Evolutionary conservation across 53 echinoderm and acorn worm species (phyloP).

Genomic region (Temnopleurus reevesii): DNA sequence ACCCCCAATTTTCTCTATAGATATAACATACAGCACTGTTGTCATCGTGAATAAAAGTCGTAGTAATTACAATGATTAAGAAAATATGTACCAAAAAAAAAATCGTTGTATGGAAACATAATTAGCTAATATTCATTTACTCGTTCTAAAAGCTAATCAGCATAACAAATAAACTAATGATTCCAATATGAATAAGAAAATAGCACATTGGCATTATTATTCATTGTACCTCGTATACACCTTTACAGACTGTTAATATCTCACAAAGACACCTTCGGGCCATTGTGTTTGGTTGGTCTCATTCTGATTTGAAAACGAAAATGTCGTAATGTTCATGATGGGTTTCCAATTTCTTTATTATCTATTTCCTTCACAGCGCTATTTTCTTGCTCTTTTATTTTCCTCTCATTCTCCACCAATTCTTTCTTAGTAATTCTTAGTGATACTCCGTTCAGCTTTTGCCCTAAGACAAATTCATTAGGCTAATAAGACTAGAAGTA

Average conservation of each 20-base stretch:
- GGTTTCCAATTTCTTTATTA: slow-evolving; percentile 24
- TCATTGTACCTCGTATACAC: background rate
- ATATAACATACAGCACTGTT: too few species aligned
- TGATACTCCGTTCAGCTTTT: background rate
- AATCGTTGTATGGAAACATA: background rate
- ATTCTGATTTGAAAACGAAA: slow-evolving; percentile 11
- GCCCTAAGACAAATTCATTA: slow-evolving; percentile 56
- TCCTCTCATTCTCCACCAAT: background rate
- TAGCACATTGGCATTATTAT: background rate
- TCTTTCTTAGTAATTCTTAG: background rate
- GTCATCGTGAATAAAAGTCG: too few species aligned
- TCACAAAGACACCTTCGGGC: background rate
- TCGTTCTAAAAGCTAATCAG: background rate
- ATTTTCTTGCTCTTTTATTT: background rate
- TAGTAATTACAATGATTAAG: too few species aligned
- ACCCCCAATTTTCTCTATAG: too few species aligned
- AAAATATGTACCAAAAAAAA: too few species aligned
- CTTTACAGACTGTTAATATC: background rate
- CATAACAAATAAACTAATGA: background rate
- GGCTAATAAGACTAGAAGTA: slow-evolving; percentile 37
- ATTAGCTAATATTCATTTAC: background rate
- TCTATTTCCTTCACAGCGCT: background rate
- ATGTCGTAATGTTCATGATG: slow-evolving; percentile 42
- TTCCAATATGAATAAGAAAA: background rate
- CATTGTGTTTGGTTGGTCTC: slow-evolving; percentile 7